Conservation (phyloP, 2,888 invertebrate species). For the Leptothorax acervorum region DNA sequence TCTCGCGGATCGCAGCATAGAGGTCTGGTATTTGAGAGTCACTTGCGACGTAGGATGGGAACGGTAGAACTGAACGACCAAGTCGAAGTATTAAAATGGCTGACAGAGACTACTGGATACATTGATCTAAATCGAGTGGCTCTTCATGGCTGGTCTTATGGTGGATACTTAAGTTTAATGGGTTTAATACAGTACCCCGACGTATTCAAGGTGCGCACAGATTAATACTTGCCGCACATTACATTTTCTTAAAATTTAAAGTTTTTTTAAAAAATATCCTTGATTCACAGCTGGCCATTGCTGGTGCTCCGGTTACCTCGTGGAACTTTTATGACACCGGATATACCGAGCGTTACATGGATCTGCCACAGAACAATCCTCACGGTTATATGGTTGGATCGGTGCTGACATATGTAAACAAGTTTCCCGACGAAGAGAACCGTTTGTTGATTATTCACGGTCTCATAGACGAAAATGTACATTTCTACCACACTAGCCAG, state of each 20-base stretch:
- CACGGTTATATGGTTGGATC: conserved; percentile 94
- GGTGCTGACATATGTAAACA: conserved; percentile 93
- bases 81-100: conserved; percentile 95
- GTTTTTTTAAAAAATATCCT: not conserved
- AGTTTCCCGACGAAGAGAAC: conserved; percentile 97
- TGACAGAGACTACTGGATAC: conserved; percentile 93
- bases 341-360: conserved; percentile 99
- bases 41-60: conserved; percentile 96
- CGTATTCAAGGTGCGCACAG: conserved; percentile 92
- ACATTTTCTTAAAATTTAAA: not conserved
- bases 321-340: conserved; percentile 99
- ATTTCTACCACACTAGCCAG: conserved; percentile 98
- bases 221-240: not conserved
- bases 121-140: conserved; percentile 97
- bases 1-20: conserved; percentile 98
- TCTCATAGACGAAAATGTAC: conserved; percentile 99
- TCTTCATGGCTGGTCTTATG: conserved; percentile 99
- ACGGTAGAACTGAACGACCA: conserved; percentile 97
- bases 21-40: conserved; percentile 96
- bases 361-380: conserved; percentile 91
- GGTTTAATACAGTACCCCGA: conserved; percentile 97
- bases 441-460: conserved; percentile 98
- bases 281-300: conserved; percentile 90
- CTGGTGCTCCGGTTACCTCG: conserved; percentile 98
- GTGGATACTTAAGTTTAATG: conserved; percentile 98